These are phyloP conservation scores for Liodrosophila aerea DNA, from an alignment of 2,888 invertebrate species.

Conservation along the genomic window DNA sequence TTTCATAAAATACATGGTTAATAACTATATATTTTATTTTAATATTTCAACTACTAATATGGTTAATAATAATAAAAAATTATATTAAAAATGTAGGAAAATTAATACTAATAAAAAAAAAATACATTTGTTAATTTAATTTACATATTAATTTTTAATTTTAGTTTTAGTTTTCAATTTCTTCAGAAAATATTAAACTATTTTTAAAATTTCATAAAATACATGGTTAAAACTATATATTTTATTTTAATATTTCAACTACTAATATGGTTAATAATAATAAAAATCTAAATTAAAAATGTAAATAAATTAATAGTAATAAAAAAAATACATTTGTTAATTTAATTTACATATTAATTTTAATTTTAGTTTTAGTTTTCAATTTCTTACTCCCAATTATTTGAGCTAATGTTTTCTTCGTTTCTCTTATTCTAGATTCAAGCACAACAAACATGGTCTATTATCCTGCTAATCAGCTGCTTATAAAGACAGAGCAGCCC, in stretches of 20 bases:
- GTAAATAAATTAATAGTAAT: neutral
- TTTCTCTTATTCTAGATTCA: slow-evolving; percentile 64
- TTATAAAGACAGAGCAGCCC: slow-evolving; percentile 81
- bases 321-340: neutral
- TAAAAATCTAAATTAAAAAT: no score
- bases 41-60: no score
- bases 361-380: neutral
- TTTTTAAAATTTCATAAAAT: no score
- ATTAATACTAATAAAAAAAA: neutral
- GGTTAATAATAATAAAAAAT: no score
- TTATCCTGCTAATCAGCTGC: slow-evolving; percentile 81
- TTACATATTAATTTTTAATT: neutral
- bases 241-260: no score
- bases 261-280: no score
- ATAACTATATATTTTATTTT: no score
- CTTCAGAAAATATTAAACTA: no score
- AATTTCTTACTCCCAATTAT: no score
- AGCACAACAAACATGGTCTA: slow-evolving; percentile 81
- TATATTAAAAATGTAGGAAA: neutral
- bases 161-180: no score
- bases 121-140: neutral
- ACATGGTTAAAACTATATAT: no score
- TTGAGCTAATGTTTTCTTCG: neutral
- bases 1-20: no score
- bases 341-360: neutral